Evolutionary conservation across 2,888 invertebrate species (phyloP).

Genomic region (Melikaiella ostensackeni): DNA sequence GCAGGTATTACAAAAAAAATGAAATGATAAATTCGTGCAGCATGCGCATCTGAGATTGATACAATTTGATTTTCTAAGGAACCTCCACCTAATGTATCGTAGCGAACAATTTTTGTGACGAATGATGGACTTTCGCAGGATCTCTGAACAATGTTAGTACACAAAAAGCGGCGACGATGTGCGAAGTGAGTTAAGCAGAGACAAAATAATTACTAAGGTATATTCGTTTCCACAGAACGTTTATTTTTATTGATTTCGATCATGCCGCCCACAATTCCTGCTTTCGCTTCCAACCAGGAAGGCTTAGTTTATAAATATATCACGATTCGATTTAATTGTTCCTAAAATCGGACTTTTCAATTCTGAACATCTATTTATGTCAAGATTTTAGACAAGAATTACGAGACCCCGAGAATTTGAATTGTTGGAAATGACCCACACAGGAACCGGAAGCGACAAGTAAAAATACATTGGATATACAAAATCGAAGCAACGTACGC

Average conservation of each 20-base stretch:
- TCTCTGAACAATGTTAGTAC: constrained; percentile 49
- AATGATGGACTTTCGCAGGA: constrained; percentile 49
- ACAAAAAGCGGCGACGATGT: constrained; percentile 44
- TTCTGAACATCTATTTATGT: background rate
- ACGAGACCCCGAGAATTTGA: background rate
- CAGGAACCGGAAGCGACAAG: constrained; percentile 61
- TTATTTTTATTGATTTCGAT: constrained; percentile 62
- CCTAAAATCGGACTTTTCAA: background rate
- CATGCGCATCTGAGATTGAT: constrained; percentile 20
- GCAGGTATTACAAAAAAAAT: background rate
- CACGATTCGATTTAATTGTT: background rate
- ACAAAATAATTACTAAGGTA: constrained; percentile 74
- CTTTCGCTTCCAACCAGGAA: constrained; percentile 13
- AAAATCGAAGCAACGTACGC: constrained; percentile 57
- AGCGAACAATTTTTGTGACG: constrained; percentile 45
- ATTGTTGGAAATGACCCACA: constrained; percentile 31
- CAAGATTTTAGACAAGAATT: background rate
- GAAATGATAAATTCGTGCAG: constrained; percentile 8
- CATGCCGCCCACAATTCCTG: constrained; percentile 42
- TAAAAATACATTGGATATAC: constrained; percentile 58
- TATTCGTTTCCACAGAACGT: constrained; percentile 70
- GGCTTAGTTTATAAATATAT: background rate
- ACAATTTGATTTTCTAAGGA: constrained; percentile 3
- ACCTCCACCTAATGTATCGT: constrained; percentile 45
- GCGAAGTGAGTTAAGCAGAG: constrained; percentile 65